Conservation (phyloP, 2,113 vertebrate genomes). For the Mesoclemmys tuberculata region DNA sequence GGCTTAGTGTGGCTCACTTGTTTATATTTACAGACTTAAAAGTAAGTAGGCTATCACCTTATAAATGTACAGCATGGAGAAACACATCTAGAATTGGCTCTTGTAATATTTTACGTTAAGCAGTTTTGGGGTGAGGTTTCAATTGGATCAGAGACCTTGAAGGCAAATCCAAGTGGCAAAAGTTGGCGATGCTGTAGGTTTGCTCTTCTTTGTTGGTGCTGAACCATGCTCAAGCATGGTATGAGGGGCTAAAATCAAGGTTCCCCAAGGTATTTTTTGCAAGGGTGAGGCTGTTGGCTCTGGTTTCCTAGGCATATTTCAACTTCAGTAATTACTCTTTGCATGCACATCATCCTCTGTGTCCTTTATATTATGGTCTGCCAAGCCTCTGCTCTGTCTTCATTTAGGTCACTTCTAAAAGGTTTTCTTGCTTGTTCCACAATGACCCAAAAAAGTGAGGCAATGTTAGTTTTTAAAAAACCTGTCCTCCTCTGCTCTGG, state of each 20-base stretch:
- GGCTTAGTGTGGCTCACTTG: background rate
- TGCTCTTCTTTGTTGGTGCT: background rate
- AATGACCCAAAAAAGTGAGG: background rate
- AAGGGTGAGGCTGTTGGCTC: background rate
- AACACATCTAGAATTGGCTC: background rate
- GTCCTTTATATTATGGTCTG: no score
- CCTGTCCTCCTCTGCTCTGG: background rate
- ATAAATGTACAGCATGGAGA: background rate
- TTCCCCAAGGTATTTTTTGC: background rate
- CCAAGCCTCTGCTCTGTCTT: no score
- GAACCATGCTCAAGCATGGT: fast-evolving
- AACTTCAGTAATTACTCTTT: fast-evolving
- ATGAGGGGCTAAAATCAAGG: background rate
- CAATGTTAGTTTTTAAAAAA: background rate
- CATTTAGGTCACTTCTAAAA: background rate
- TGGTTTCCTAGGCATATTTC: background rate
- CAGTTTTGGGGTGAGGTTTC: background rate
- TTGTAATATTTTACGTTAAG: background rate
- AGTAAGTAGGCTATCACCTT: background rate
- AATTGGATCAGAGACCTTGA: fast-evolving
- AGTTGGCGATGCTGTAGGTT: background rate
- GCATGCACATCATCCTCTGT: no score
- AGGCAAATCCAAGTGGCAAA: background rate
- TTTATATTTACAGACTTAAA: background rate
- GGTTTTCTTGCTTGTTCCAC: background rate